These are phyloP conservation scores for Amblyraja radiata DNA, from an alignment of 2,797 vertebrate species.

Conservation along the genomic window DNA sequence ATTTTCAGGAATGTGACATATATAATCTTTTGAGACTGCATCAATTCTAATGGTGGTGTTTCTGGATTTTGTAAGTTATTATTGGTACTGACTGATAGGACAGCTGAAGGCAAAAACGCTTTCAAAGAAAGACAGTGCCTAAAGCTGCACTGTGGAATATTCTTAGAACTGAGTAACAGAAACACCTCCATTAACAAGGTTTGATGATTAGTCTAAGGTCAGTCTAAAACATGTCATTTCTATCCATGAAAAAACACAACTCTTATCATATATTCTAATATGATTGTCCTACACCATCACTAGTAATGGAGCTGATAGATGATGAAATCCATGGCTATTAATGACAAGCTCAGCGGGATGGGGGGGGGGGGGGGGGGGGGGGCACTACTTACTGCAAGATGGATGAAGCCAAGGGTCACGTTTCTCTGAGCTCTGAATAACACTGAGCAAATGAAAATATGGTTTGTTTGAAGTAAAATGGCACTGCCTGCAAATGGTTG, in stretches of 20 bases:
- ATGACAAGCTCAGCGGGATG: too few species aligned
- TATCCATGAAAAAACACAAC: not conserved
- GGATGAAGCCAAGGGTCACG: too few species aligned
- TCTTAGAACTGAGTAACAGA: not conserved
- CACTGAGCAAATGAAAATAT: too few species aligned
- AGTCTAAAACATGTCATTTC: not conserved
- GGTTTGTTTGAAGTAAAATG: too few species aligned
- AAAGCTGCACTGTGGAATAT: not conserved
- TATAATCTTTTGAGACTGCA: conserved; percentile 14
- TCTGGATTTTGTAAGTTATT: conserved; percentile 14
- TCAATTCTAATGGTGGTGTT: not conserved
- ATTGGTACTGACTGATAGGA: conserved; percentile 9
- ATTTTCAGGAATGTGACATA: conserved; percentile 12
- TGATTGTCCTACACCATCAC: not conserved
- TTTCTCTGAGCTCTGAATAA: too few species aligned
- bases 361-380: too few species aligned
- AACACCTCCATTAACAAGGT: not conserved
- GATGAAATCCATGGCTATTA: not conserved
- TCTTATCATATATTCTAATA: not conserved
- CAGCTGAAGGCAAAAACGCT: not conserved
- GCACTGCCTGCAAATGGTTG: too few species aligned
- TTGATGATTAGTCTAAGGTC: too few species aligned
- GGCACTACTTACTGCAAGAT: too few species aligned
- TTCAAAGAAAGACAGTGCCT: not conserved
- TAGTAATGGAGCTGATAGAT: not conserved